Percentiles rank a stretch among this genome's conserved stretches.
These are phyloP conservation scores for Amphipyra berbera DNA, from an alignment of 2,888 invertebrate genomes.

Conservation along the genomic window DNA sequence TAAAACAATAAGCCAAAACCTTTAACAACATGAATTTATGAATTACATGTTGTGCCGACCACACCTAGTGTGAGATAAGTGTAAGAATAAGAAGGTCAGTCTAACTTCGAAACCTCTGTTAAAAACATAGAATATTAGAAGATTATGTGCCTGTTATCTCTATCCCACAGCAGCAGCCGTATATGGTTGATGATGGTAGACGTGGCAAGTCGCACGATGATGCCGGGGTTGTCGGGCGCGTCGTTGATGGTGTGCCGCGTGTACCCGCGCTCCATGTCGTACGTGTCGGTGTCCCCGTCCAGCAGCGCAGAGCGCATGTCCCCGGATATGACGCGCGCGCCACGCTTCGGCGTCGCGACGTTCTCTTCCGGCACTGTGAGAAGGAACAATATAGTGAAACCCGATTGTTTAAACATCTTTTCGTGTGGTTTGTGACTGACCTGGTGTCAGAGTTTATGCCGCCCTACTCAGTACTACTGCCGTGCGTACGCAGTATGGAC, in stretches of 20 bases:
- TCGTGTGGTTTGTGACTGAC: too few species aligned
- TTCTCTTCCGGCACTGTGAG: slow-evolving; percentile 96
- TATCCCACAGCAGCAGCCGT: slow-evolving; percentile 97
- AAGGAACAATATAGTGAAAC: not conserved
- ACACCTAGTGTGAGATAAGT: too few species aligned
- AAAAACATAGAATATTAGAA: too few species aligned
- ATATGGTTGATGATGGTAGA: slow-evolving; percentile 98
- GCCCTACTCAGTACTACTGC: too few species aligned
- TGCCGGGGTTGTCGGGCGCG: slow-evolving; percentile 92
- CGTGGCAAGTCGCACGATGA: slow-evolving; percentile 95
- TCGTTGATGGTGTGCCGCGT: slow-evolving; percentile 96
- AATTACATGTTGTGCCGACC: too few species aligned
- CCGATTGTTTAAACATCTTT: not conserved
- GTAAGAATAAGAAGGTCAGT: too few species aligned
- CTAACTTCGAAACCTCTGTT: too few species aligned
- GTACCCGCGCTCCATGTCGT: slow-evolving; percentile 98
- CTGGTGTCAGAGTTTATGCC: too few species aligned
- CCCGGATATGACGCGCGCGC: slow-evolving; percentile 96
- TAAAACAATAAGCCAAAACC: too few species aligned
- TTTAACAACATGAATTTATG: too few species aligned
- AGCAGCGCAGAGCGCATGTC: slow-evolving; percentile 96
- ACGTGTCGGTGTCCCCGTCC: slow-evolving; percentile 96
- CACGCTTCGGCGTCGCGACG: slow-evolving; percentile 94
- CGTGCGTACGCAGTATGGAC: too few species aligned
- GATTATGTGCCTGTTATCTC: slow-evolving; percentile 92